phyloP scores from a whole-genome alignment of 2,113 vertebrate species.

The Oostethus manadensis region DNA sequence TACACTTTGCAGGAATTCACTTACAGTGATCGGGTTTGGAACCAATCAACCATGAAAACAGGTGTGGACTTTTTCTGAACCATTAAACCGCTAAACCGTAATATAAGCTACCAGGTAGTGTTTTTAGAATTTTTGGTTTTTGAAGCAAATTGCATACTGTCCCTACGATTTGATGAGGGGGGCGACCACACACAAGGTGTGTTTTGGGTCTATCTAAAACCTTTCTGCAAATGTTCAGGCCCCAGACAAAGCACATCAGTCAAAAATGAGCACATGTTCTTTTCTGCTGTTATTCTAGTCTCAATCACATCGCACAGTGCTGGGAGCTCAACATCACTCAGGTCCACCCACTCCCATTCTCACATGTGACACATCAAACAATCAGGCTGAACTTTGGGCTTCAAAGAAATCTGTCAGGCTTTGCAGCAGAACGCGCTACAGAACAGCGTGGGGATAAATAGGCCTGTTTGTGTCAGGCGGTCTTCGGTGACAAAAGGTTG shows the following conservation, averaged over 20 bases:
- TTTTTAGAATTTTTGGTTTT: too few species aligned
- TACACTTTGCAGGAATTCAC: too few species aligned
- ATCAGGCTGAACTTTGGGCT: constrained; percentile 54
- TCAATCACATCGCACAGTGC: constrained; percentile 49
- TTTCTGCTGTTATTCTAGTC: constrained; percentile 57
- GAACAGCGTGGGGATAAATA: constrained; percentile 27
- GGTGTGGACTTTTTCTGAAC: too few species aligned
- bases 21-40: too few species aligned
- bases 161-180: too few species aligned
- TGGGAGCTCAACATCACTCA: constrained; percentile 65
- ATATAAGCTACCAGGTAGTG: too few species aligned
- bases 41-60: too few species aligned
- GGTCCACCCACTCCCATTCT: constrained; percentile 58
- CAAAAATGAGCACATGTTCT: constrained; percentile 41
- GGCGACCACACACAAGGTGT: background rate
- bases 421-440: constrained; percentile 21
- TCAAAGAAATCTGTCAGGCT: constrained; percentile 40
- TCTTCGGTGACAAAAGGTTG: constrained; percentile 39
- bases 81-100: too few species aligned
- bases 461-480: constrained; percentile 34
- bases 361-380: constrained; percentile 69
- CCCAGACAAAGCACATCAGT: constrained; percentile 36
- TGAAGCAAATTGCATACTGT: too few species aligned
- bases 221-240: background rate
- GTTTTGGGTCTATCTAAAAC: background rate